Conservation (phyloP, 2,113 vertebrate species). For the Stegastes partitus region DNA sequence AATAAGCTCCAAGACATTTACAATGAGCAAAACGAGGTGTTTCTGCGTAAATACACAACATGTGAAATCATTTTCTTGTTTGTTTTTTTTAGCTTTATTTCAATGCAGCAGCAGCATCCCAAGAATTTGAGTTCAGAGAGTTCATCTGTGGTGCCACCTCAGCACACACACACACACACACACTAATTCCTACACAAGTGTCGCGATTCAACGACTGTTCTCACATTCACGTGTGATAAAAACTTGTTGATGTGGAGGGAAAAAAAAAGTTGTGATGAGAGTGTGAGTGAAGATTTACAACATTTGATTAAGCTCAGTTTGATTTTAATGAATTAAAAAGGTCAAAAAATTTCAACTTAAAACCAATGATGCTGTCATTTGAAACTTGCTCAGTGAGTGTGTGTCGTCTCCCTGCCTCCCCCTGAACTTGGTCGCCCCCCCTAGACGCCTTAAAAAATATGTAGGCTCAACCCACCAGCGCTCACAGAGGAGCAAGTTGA, state of each 20-base stretch:
- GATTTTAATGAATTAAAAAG: not conserved
- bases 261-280: not conserved
- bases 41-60: not conserved
- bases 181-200: too few relatives aligned
- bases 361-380: not conserved
- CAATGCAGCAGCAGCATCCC: not conserved
- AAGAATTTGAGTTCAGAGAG: not conserved
- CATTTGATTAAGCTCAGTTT: not conserved
- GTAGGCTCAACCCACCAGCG: conserved; percentile 25
- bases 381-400: not conserved
- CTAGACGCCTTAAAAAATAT: conserved; percentile 55
- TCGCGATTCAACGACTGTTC: too few relatives aligned
- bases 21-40: not conserved
- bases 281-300: not conserved
- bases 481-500: conserved; percentile 47
- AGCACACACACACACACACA: conserved; percentile 24
- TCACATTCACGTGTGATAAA: conserved; percentile 21
- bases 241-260: not conserved
- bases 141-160: conserved; percentile 11
- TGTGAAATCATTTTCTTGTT: not conserved
- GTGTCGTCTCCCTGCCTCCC: conserved; percentile 22
- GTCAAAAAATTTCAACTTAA: not conserved
- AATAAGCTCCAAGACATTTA: not conserved
- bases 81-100: not conserved
- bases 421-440: conserved; percentile 69